Percentiles rank a stretch among this genome's conserved stretches.
phyloP scores from a whole-genome alignment of 2,113 vertebrate genomes.

The Glaucidium brasilianum region DNA sequence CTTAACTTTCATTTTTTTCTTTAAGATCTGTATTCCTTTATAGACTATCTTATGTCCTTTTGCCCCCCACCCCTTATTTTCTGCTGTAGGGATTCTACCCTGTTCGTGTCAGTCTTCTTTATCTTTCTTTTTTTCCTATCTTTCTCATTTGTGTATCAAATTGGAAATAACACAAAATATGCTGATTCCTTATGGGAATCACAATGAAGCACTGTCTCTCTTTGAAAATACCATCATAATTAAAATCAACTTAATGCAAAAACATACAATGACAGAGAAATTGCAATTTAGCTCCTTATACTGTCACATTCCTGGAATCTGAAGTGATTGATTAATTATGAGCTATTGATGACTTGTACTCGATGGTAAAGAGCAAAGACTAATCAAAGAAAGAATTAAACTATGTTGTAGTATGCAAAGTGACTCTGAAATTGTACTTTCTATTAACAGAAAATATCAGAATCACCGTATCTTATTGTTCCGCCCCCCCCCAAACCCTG shows the following conservation, averaged over 20 bases:
- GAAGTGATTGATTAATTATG: background rate
- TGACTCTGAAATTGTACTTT: background rate
- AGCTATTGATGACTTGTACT: background rate
- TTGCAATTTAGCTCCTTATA: background rate
- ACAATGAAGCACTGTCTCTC: rapidly evolving
- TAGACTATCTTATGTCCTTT: background rate
- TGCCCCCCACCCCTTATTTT: rapidly evolving
- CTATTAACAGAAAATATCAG: background rate
- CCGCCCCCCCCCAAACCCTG: rapidly evolving
- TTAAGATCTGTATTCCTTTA: background rate
- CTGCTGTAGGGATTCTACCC: background rate
- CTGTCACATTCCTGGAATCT: background rate
- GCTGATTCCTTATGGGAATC: background rate
- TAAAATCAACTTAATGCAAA: background rate
- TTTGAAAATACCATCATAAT: background rate
- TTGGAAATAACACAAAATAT: background rate
- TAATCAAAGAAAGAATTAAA: background rate
- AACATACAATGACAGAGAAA: background rate
- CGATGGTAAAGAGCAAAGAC: background rate
- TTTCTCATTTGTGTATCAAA: background rate
- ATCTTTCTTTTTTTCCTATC: background rate
- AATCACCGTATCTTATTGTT: background rate
- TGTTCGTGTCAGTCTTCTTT: background rate
- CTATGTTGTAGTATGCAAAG: background rate
- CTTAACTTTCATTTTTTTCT: background rate